These are phyloP conservation scores for Pachymerium ferrugineum DNA, from an alignment of 2,888 invertebrate genomes.

Conservation along the genomic window DNA sequence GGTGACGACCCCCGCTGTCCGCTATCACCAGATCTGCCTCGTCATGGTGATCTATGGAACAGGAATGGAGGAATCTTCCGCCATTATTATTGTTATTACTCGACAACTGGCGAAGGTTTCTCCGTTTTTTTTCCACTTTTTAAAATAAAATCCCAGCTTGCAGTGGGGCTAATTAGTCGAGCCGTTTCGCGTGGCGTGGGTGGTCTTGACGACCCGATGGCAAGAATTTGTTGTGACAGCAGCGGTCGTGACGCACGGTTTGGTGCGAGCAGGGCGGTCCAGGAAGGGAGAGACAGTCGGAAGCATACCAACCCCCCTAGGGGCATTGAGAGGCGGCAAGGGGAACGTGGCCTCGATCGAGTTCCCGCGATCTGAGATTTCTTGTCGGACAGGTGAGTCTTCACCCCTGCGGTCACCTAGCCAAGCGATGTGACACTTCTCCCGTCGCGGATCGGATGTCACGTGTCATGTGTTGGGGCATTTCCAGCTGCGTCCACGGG, in stretches of 20 bases:
- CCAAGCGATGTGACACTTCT: slow-evolving; percentile 22
- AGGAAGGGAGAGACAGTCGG: slow-evolving; percentile 10
- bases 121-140: too few relatives aligned
- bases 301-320: not conserved
- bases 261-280: slow-evolving; percentile 12
- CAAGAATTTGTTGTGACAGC: slow-evolving; percentile 21
- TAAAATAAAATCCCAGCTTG: not conserved
- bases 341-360: slow-evolving; percentile 11
- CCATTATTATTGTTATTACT: slow-evolving; percentile 27
- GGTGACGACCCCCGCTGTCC: slow-evolving; percentile 29
- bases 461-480: slow-evolving; percentile 24
- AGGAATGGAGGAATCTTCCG: slow-evolving; percentile 13
- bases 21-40: slow-evolving; percentile 30
- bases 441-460: slow-evolving; percentile 19
- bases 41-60: slow-evolving; percentile 29
- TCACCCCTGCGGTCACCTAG: slow-evolving; percentile 17
- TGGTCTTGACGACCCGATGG: slow-evolving; percentile 12
- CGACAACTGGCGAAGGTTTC: slow-evolving; percentile 1
- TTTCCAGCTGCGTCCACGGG: not conserved
- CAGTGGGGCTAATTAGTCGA: slow-evolving; percentile 2
- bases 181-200: not conserved
- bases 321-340: slow-evolving; percentile 2
- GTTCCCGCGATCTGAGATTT: slow-evolving; percentile 15
- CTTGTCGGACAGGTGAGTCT: slow-evolving; percentile 22
- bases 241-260: slow-evolving; percentile 3